These are phyloP conservation scores for Thripadectes ignobilis DNA, from an alignment of 2,797 vertebrate species.

Conservation along the genomic window DNA sequence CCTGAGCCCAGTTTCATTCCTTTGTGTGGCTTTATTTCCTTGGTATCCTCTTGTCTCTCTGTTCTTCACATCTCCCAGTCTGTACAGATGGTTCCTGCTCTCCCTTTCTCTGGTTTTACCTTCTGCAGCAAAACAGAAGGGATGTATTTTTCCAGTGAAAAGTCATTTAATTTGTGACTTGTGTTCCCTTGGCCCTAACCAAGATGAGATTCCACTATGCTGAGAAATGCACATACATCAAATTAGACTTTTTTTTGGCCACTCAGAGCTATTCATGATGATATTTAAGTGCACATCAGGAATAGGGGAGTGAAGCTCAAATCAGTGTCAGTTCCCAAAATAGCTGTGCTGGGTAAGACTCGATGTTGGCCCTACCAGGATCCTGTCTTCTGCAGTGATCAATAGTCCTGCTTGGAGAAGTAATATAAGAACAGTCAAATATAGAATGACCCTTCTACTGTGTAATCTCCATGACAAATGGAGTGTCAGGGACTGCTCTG, in stretches of 20 bases:
- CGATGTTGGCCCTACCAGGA: not conserved
- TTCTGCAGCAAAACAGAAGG: not conserved
- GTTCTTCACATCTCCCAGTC: not conserved
- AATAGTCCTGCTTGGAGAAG: not conserved
- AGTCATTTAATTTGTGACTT: not conserved
- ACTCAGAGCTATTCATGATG: not conserved
- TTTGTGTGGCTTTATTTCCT: not conserved
- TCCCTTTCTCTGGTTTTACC: not conserved
- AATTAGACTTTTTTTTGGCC: not conserved
- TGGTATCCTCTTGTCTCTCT: not conserved
- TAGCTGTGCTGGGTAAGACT: not conserved
- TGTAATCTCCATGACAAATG: not conserved
- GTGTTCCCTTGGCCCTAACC: not conserved
- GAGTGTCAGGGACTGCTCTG: not conserved
- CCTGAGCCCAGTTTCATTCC: not conserved
- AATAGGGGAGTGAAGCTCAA: not conserved
- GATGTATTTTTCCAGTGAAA: not conserved
- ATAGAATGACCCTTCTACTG: conserved; percentile 4
- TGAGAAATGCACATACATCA: not conserved
- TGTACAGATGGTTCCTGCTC: not conserved
- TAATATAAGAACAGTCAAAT: conserved; percentile 2
- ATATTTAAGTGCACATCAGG: not conserved
- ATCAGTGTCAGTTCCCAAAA: conserved; percentile 1
- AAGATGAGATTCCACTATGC: not conserved
- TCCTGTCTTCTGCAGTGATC: conserved; percentile 16